These are phyloP conservation scores for Zaprionus nigranus DNA, from an alignment of 1,140 invertebrate genomes.

Conservation along the genomic window DNA sequence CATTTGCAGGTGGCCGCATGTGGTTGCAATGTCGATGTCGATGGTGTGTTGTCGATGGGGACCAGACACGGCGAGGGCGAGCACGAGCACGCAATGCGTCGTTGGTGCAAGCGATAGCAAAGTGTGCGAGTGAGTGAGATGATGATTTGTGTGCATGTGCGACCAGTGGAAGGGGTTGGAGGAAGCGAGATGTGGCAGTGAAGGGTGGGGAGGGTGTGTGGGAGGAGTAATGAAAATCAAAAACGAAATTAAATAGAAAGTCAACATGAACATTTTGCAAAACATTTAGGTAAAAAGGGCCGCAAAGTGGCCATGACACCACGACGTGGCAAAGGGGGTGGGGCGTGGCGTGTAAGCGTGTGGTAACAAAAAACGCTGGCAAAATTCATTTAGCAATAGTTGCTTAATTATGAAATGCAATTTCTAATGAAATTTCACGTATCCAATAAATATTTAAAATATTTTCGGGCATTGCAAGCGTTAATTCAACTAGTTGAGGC, in stretches of 20 bases:
- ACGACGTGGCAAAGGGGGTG: background rate
- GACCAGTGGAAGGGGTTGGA: background rate
- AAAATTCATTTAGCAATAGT: conserved; percentile 7
- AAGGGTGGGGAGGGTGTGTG: background rate
- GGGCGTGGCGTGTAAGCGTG: background rate
- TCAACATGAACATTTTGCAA: conserved; percentile 36
- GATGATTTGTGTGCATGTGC: conserved; percentile 21
- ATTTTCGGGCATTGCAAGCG: conserved; percentile 1
- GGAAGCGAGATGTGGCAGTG: background rate
- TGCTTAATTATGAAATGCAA: conserved; percentile 27
- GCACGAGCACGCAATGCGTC: background rate
- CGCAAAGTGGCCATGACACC: conserved; percentile 11
- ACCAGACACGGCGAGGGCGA: conserved; percentile 15
- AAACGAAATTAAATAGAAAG: conserved; percentile 51
- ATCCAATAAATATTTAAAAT: conserved; percentile 9
- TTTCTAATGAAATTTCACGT: conserved; percentile 21
- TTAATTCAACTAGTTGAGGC: conserved; percentile 11
- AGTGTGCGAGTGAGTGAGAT: conserved; percentile 21
- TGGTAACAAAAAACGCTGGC: background rate
- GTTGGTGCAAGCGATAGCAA: conserved; percentile 27
- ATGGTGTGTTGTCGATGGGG: conserved; percentile 16
- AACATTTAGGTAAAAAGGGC: conserved; percentile 29
- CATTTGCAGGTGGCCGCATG: conserved; percentile 22
- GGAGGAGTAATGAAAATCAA: conserved; percentile 24
- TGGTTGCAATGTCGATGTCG: conserved; percentile 22